These are phyloP conservation scores for human DNA, from an alignment of 2,113 vertebrate genomes.

Conservation along the genomic window DNA sequence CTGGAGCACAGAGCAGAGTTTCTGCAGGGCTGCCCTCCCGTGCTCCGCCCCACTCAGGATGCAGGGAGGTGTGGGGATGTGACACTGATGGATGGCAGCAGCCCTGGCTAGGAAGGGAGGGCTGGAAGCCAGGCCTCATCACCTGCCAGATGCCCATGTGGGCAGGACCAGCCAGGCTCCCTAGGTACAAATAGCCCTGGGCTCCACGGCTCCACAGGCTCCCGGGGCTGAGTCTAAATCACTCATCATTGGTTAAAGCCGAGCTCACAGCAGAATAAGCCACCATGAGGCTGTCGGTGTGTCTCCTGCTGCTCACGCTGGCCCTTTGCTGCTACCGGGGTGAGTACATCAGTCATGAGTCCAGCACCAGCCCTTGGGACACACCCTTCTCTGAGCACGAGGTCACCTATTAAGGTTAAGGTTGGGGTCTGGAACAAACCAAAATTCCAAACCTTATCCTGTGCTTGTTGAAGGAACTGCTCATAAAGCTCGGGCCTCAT, in stretches of 20 bases:
- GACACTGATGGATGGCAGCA: too few species aligned
- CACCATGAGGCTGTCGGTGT: constrained; percentile 46
- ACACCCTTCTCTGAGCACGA: background rate
- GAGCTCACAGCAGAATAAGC: background rate
- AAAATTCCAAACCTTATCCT: background rate
- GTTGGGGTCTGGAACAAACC: fast-evolving
- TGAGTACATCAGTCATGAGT: constrained; percentile 1
- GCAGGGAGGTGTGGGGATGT: background rate
- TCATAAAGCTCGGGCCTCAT: background rate
- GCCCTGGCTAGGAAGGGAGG: background rate
- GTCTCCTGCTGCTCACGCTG: constrained; percentile 37
- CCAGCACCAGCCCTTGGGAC: too few species aligned
- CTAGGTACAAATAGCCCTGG: background rate
- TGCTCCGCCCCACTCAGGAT: background rate
- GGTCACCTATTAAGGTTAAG: fast-evolving
- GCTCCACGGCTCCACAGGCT: background rate
- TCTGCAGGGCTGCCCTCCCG: background rate
- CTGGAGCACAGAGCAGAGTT: background rate
- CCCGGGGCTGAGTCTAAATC: background rate
- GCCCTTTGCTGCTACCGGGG: constrained; percentile 37
- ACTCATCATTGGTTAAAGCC: background rate
- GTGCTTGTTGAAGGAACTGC: background rate
- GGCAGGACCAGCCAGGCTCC: background rate
- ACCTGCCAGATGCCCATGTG: background rate
- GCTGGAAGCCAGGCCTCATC: background rate